Percentiles rank a stretch among this genome's conserved stretches.
Evolutionary conservation across 2,888 invertebrate genomes (phyloP).

Genomic region (Ophonus ardosiacus): DNA sequence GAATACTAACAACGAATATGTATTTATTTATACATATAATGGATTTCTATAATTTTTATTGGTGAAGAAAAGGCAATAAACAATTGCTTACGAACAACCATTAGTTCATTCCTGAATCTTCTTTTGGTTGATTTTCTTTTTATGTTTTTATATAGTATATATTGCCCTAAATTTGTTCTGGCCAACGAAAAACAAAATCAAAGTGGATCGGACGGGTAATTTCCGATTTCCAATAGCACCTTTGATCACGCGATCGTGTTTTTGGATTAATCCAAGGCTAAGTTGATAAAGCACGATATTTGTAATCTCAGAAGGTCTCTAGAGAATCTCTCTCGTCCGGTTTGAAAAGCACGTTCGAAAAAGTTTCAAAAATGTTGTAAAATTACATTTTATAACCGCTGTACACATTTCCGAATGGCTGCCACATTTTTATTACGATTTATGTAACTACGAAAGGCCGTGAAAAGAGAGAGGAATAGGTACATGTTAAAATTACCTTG

Average conservation of each 20-base stretch:
- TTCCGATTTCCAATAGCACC: conserved; percentile 31
- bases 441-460: not conserved
- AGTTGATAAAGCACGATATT: conserved; percentile 34
- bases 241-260: conserved; percentile 24
- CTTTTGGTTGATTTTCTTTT: not conserved
- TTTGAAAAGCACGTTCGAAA: conserved; percentile 27
- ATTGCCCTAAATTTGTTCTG: not conserved
- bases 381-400: conserved; percentile 46
- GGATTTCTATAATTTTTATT: too few relatives aligned
- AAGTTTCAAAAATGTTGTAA: conserved; percentile 22
- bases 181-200: not conserved
- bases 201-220: not conserved
- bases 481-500: conserved; percentile 7
- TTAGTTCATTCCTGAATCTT: too few relatives aligned
- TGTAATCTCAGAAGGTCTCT: conserved; percentile 24
- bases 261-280: conserved; percentile 29
- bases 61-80: too few relatives aligned
- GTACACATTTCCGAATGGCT: conserved; percentile 20
- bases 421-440: conserved; percentile 47
- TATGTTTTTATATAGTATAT: not conserved
- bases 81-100: too few relatives aligned
- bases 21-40: too few relatives aligned
- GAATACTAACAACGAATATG: too few relatives aligned
- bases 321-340: not conserved
- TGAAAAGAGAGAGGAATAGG: conserved; percentile 9